Evolutionary conservation across 2,113 vertebrate species (phyloP), one percentile per base, ranked within the genome.

Genomic region (Copsychus sechellarum): DNA sequence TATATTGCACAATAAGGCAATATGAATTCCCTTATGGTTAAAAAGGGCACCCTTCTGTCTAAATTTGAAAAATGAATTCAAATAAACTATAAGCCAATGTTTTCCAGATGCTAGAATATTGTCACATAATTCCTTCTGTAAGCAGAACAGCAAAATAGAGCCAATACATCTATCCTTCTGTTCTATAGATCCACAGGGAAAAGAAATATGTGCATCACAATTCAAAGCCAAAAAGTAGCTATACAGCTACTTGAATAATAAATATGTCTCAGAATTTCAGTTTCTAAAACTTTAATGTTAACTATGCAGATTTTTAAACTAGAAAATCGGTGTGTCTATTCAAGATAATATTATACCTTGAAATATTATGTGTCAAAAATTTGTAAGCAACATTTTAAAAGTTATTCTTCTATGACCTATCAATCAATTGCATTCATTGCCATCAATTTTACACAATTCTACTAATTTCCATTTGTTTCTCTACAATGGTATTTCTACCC

Each of bases 81-180:
- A 94, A 96, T 90, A 93, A 95, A 96, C 79, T 88, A 67, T 66
- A 95, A 88, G 65, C 38, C 88, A 96, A 86, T 94, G 79, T 88
- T 90, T 96, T 94, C 95, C 94, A 97, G 90, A 96, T 94, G 90
- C 69, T 72, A 92, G 85, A 83, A 86, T 88, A 94, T 53, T 88
- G 76, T 93, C 88, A 92, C 85, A 73, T 86, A 93, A 90, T 71
- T 96, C 79, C 81, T 91, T 94, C 76, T 83, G 54, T 88, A 93
- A 97, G 87, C 67, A 88, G 67, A 92, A 90, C 53, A 86, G 66
- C 58, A 81, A 69, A 94, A 85, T 18, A 83, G 48, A 94, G 80
- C 64, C 45, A 90, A 74, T 38, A 74, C 23, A 92, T 92, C n/a
- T 69, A 95, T 79, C 80, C 90, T 93, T 93, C 92, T 93, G 72